A percentile compares a stretch with the other conserved stretches of the same genome.
Evolutionary conservation across 2,797 vertebrate species (phyloP).

Genomic region (Podargus strigoides): DNA sequence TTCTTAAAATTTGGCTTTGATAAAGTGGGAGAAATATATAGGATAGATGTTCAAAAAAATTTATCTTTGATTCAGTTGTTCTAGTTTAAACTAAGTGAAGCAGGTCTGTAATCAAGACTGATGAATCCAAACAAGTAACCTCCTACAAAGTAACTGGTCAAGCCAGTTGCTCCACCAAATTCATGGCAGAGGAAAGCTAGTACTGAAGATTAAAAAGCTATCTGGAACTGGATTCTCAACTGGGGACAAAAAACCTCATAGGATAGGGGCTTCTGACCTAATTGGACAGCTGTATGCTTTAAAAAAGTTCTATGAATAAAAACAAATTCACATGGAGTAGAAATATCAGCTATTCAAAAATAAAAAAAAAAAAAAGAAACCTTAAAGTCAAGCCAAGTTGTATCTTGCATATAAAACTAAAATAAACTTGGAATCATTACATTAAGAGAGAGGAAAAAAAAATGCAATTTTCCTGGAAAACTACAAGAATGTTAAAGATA

Average conservation of each 20-base stretch:
- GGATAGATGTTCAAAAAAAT: not conserved
- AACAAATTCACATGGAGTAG: not conserved
- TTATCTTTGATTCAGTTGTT: not conserved
- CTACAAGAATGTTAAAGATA: not conserved
- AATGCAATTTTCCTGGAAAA: not conserved
- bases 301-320: not conserved
- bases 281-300: not conserved
- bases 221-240: not conserved
- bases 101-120: not conserved
- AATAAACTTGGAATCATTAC: not conserved
- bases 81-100: not conserved
- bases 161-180: not conserved
- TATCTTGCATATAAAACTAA: not conserved
- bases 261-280: not conserved
- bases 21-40: not conserved
- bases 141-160: not conserved
- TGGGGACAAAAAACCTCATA: not conserved
- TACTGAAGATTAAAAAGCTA: not conserved
- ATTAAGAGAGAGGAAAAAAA: not conserved
- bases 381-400: not conserved
- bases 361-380: not conserved
- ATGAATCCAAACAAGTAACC: not conserved
- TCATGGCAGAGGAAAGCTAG: not conserved
- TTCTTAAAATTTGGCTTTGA: constrained; percentile 3
- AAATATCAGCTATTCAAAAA: not conserved